Base-by-base conservation (phyloP, 1,140 invertebrate species). In the Tetramorium parvispinum region DNA sequence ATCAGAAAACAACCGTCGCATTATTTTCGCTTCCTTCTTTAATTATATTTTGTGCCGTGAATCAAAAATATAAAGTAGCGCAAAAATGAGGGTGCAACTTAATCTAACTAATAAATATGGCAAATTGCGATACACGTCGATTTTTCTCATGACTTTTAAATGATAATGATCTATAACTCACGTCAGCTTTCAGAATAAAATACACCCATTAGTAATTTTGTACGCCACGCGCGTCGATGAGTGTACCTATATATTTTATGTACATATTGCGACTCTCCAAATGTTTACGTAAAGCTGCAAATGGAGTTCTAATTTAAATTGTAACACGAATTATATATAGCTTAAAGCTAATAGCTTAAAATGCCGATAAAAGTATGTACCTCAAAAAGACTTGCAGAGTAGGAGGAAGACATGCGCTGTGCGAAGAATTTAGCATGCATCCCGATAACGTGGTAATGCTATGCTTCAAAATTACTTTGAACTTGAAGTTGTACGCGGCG, bases 21-120 rank as follows among this genome's bases (percentile, higher is more conserved):
- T 27, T 51, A 18, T 7, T 10, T 18, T 21, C 11, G 11, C 16
- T 27, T 43, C 1, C 4, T n/a, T 63, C 40, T 1, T 77, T 78
- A n/a, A 63, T 63, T 61, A 27, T 61, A 21, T 63, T 49, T 1
- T 11, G 8, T 21, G 11, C 3, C 49, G 10, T 78, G 8, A 49
- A 49, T 3, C 1, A 32, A 65, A 78, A 51, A 49, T 78, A 24
- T 65, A 53, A 79, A 40, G 53, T 78, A 51, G 32, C 11, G 21
- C 53, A 24, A 37, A 40, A 6, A 59, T 43, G 8, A 65, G n/a
- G 49, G 18, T 21, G 18, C 59, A 3, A 65, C 46, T 78, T 46
- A 61, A 37, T 49, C 16, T 59, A 0, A 32, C 32, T 43, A 40
- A 65, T 32, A n/a, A 32, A 65, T 78, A 65, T 37, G 18, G 37